A percentile compares a stretch with the other conserved stretches of the same genome.
Conservation (phyloP, 2,797 vertebrate species). For the Phalanger gymnotis region DNA sequence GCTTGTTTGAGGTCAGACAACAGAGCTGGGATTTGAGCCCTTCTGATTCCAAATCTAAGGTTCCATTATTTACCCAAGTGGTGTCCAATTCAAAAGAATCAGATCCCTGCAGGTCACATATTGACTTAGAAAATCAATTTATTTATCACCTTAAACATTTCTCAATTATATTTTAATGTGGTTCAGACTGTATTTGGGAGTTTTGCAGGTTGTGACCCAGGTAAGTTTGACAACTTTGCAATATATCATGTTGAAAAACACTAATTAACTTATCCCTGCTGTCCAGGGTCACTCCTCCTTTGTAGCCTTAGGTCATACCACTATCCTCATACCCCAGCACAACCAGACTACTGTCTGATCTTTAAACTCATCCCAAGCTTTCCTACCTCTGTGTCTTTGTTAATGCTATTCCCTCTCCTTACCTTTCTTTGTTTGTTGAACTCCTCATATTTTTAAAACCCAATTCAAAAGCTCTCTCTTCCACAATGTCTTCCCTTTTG, state of each 20-base stretch:
- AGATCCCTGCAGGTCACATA: not conserved
- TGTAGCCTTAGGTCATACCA: not conserved
- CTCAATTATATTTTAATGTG: not conserved
- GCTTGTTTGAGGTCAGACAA: not conserved
- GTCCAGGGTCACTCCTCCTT: not conserved
- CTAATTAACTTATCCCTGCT: not conserved
- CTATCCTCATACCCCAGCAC: not conserved
- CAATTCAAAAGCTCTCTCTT: too few species aligned
- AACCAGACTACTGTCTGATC: not conserved
- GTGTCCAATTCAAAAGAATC: not conserved
- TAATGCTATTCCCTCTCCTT: not conserved
- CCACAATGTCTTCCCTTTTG: too few species aligned
- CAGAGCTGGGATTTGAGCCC: not conserved
- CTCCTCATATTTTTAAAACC: too few species aligned
- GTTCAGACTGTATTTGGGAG: not conserved
- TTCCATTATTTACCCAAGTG: too few species aligned
- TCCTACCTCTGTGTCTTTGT: not conserved
- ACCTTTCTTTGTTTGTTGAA: too few species aligned
- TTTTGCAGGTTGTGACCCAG: not conserved
- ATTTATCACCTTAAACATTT: not conserved
- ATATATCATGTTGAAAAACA: not conserved
- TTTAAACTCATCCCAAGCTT: not conserved
- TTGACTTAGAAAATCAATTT: not conserved
- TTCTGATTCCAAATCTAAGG: not conserved
- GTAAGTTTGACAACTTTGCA: not conserved